Conservation (phyloP, 1,140 invertebrate genomes). For the Brachystomella parvula region DNA sequence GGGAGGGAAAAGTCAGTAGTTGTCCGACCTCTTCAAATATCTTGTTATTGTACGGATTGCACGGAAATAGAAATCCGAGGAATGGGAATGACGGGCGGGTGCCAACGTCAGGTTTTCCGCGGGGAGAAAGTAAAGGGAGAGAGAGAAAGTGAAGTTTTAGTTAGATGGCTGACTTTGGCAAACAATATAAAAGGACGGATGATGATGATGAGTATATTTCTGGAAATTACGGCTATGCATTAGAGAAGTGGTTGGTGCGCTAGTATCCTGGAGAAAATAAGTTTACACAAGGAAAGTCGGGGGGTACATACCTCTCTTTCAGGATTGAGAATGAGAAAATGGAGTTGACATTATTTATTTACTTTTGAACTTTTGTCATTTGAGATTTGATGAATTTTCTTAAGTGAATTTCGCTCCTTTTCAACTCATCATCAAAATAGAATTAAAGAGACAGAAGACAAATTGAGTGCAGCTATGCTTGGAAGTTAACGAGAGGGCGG, state of each 20-base stretch:
- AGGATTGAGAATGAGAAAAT: not conserved
- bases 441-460: too few species aligned
- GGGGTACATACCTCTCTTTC: not conserved
- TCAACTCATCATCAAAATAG: not conserved
- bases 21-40: constrained; percentile 1
- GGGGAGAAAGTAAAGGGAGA: constrained; percentile 21
- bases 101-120: constrained; percentile 31
- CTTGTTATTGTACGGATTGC: constrained; percentile 3
- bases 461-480: too few species aligned
- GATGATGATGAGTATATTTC: not conserved
- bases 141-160: constrained; percentile 20
- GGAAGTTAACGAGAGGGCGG: too few species aligned
- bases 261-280: constrained; percentile 9
- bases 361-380: constrained; percentile 11
- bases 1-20: constrained; percentile 2
- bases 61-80: not conserved
- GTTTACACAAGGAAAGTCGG: constrained; percentile 11
- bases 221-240: constrained; percentile 30
- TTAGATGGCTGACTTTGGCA: constrained; percentile 1
- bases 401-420: not conserved
- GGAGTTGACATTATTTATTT: constrained; percentile 5
- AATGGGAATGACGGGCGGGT: not conserved
- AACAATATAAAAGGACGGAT: constrained; percentile 1
- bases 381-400: constrained; percentile 8
- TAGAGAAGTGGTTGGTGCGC: constrained; percentile 37